Conservation (phyloP, 2,797 vertebrate genomes). For the Tenualosa ilisha region DNA sequence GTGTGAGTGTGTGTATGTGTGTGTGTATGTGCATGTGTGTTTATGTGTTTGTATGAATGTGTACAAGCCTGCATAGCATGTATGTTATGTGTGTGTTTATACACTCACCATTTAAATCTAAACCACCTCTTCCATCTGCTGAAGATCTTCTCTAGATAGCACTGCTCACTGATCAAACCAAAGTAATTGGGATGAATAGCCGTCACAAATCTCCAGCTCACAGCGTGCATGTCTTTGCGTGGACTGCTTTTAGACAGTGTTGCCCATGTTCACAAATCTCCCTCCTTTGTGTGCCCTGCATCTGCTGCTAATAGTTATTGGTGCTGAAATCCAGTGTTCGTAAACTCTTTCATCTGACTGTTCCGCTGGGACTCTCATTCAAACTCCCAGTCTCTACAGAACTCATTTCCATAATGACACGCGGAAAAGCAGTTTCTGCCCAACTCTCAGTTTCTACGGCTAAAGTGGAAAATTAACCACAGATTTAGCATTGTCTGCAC, state of each 20-base stretch:
- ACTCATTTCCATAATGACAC: conserved; percentile 79
- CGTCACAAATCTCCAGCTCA: neutral
- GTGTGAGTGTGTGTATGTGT: neutral
- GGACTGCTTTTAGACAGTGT: neutral
- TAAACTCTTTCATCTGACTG: conserved; percentile 61
- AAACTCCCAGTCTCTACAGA: conserved; percentile 74
- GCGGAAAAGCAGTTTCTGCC: conserved; percentile 54
- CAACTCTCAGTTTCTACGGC: conserved; percentile 55
- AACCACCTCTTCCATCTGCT: neutral
- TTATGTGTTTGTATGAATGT: neutral
- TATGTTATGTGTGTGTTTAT: neutral
- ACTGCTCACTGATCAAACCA: conserved; percentile 31
- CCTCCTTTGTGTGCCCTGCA: neutral
- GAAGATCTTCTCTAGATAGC: neutral
- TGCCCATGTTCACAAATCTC: neutral
- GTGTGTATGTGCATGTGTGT: neutral
- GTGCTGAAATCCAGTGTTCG: conserved; percentile 44
- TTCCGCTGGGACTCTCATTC: conserved; percentile 76
- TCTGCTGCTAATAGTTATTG: conserved; percentile 42
- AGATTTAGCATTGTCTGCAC: conserved; percentile 60
- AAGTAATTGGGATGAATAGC: conserved; percentile 33
- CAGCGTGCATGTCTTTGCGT: neutral
- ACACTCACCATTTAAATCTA: neutral
- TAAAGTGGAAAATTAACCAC: conserved; percentile 67
- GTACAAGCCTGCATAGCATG: neutral